Evolutionary conservation across 2,113 vertebrate species (phyloP), one percentile per base, ranked within the genome.

Genomic region (Archocentrus centrarchus): DNA sequence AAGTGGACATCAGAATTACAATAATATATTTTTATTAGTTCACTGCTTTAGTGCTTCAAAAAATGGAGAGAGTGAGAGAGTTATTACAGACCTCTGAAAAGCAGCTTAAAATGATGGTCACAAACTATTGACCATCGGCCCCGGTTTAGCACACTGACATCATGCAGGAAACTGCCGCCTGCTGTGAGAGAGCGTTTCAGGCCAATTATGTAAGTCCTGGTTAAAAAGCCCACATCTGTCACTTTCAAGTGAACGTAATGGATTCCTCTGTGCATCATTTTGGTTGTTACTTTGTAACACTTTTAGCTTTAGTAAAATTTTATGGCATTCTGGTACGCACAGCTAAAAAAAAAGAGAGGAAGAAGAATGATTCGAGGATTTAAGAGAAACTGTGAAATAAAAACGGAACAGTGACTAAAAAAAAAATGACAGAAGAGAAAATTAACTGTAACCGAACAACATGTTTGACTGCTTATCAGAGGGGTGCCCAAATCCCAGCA

Each of bases 81-180:
- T 80, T 83, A 91, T 89, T 86, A 90, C 32, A 75, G 81, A 63
- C 59, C 50, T 63, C 83, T 83, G 66, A 66, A 89, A 89, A 90
- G 80, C 80, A 87, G 88, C 91, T 91, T 90, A 86, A 87, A 89
- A 57, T 39, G 64, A 81, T 58, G 58, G 27, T 62, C 77, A 83
- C 47, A 76, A 89, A 86, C 58, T 80, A 84, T 62, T 83, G 83
- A 90, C 75, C 50, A 82, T 75, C 8, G 24, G 84, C 17, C 62
- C 47, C 55, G 76, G 86, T 91, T 88, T 50, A 85, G 75, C 24
- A 20, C 75, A 70, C 59, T 91, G 88, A 91, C 86, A 86, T 91
- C 80, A 86, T 68, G 35, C 75, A 92, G 77, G 15, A 89, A 85
- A 88, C 60, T 9, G 63, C 79, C 2, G 78, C 82, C 79, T 86